Percentiles rank a stretch among this genome's conserved stretches.
Conservation (phyloP, 2,888 invertebrate genomes). For the Opisthograptis luteolata region DNA sequence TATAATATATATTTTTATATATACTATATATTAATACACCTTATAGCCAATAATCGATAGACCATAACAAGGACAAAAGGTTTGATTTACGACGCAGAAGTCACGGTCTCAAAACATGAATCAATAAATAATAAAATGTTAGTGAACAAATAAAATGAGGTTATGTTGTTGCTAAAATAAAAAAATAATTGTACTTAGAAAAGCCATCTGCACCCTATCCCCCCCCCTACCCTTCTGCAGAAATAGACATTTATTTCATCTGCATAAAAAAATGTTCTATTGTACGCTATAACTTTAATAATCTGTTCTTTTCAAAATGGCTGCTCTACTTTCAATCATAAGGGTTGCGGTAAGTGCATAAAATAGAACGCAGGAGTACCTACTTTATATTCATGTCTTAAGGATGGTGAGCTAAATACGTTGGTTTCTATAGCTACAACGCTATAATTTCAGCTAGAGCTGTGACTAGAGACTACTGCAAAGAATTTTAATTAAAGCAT, state of each 20-base stretch:
- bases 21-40: slow-evolving; percentile 9
- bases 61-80: slow-evolving; percentile 18
- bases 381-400: slow-evolving; percentile 28
- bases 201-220: no score
- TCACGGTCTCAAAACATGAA: slow-evolving; percentile 13
- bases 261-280: slow-evolving; percentile 15
- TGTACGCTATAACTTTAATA: slow-evolving; percentile 22
- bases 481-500: slow-evolving; percentile 61
- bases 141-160: no score
- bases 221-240: no score
- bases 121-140: no score
- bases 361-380: slow-evolving; percentile 21
- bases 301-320: slow-evolving; percentile 25
- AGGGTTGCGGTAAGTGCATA: slow-evolving; percentile 13
- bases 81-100: slow-evolving; percentile 16
- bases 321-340: slow-evolving; percentile 29
- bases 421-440: slow-evolving; percentile 16
- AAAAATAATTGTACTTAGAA: no score
- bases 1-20: no score
- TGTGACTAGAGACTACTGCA: slow-evolving; percentile 40
- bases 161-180: no score
- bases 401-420: slow-evolving; percentile 19
- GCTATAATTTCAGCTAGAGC: slow-evolving; percentile 44
- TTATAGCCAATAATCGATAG: slow-evolving; percentile 15
- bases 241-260: no score